Percentiles rank a stretch among this genome's conserved stretches.
Evolutionary conservation across 2,797 vertebrate species (phyloP).

Genomic region (Denticeps clupeoides): DNA sequence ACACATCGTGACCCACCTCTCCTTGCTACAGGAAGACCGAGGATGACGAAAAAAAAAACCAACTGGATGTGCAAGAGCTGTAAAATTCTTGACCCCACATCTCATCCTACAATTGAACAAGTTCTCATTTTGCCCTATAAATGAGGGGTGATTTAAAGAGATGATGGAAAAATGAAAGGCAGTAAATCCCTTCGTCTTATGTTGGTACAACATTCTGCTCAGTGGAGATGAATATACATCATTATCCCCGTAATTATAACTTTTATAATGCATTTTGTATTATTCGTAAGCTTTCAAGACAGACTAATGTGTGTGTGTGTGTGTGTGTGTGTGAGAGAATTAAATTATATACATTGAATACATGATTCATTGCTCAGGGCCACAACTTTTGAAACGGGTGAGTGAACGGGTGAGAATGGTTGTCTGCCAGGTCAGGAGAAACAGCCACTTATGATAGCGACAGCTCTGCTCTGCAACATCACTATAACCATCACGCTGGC

Average conservation of each 20-base stretch:
- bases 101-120: slow-evolving; percentile 6
- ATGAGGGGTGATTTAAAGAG: slow-evolving; percentile 8
- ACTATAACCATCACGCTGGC: too few species aligned
- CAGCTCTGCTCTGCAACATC: too few species aligned
- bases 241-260: slow-evolving; percentile 34
- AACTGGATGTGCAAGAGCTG: too few species aligned
- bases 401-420: too few species aligned
- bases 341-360: too few species aligned
- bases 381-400: too few species aligned
- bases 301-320: slow-evolving; percentile 36
- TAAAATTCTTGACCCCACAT: too few species aligned
- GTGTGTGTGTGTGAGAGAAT: too few species aligned
- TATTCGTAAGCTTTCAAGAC: slow-evolving; percentile 35
- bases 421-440: too few species aligned
- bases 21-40: slow-evolving; percentile 2
- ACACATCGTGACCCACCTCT: slow-evolving; percentile 27
- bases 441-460: too few species aligned
- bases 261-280: slow-evolving; percentile 30
- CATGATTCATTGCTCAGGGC: too few species aligned
- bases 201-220: slow-evolving; percentile 14
- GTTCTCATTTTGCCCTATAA: slow-evolving; percentile 12
- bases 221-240: slow-evolving; percentile 21
- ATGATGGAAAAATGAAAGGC: slow-evolving; percentile 3
- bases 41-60: too few species aligned
- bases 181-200: slow-evolving; percentile 15